phyloP scores from a whole-genome alignment of 2,888 invertebrate genomes.

The Nemoura dubitans region DNA sequence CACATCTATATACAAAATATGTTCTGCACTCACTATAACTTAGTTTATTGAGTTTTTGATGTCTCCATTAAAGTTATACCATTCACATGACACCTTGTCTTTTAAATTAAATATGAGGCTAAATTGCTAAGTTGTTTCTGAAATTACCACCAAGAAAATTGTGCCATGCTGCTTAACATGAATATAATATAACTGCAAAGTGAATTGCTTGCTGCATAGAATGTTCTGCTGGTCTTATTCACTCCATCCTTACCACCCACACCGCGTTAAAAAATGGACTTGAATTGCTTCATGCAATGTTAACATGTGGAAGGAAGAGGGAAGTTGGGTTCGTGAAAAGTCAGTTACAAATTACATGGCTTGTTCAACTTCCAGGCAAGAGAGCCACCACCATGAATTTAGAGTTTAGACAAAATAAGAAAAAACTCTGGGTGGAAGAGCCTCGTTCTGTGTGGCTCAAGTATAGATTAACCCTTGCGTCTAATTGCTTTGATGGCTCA shows the following conservation, averaged over 20 bases:
- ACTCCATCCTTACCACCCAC: neutral
- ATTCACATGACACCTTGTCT: slow-evolving; percentile 23
- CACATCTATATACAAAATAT: too few relatives aligned
- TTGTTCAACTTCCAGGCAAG: neutral
- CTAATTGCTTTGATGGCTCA: neutral
- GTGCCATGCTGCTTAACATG: slow-evolving; percentile 25
- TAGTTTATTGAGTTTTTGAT: neutral
- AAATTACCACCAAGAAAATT: neutral
- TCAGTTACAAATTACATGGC: slow-evolving; percentile 4
- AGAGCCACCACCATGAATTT: neutral
- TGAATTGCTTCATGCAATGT: slow-evolving; percentile 9
- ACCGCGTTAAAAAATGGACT: slow-evolving; percentile 7
- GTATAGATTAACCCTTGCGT: too few relatives aligned
- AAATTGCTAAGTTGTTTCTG: slow-evolving; percentile 16
- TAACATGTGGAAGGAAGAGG: neutral
- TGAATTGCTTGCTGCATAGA: slow-evolving; percentile 3
- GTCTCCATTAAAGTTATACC: neutral
- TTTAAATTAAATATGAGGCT: neutral
- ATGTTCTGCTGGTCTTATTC: neutral
- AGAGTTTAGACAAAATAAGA: neutral
- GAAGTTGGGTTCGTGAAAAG: neutral
- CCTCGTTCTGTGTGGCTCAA: too few relatives aligned
- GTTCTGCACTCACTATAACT: neutral
- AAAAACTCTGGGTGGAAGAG: too few relatives aligned
- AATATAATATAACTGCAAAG: slow-evolving; percentile 8